phyloP scores from a whole-genome alignment of 2,113 vertebrate genomes.

The Paracyprichromis sp. region DNA sequence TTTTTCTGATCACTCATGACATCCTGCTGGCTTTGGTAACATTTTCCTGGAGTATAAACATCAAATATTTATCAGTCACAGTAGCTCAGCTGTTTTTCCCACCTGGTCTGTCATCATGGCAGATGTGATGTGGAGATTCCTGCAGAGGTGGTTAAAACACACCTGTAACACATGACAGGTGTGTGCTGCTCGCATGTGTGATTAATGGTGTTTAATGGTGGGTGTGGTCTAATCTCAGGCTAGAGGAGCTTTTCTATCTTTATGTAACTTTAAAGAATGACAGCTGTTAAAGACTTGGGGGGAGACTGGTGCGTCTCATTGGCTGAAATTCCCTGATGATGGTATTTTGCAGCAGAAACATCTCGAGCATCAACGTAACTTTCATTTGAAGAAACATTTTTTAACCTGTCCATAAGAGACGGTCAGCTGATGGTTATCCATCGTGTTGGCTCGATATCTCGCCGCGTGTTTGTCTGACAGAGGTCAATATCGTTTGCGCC shows the following conservation, averaged over 20 bases:
- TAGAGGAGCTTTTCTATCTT: background rate
- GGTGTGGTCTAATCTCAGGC: background rate
- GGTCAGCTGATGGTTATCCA: background rate
- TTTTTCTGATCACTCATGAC: background rate
- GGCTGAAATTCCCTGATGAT: background rate
- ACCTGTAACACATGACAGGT: background rate
- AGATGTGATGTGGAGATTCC: background rate
- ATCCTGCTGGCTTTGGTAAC: background rate
- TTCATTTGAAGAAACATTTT: background rate
- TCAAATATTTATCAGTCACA: background rate
- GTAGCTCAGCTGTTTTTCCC: background rate
- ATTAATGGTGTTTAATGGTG: background rate
- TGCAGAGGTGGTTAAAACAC: background rate
- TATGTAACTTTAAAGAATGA: background rate
- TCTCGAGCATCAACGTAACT: background rate
- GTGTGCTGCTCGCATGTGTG: background rate
- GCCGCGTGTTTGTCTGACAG: background rate
- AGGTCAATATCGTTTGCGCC: background rate
- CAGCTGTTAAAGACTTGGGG: background rate
- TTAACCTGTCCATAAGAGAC: background rate
- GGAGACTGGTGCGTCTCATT: rapidly evolving
- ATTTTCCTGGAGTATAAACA: background rate
- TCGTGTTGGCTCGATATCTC: rapidly evolving
- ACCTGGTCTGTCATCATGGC: background rate
- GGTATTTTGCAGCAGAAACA: background rate